Conservation (phyloP, 2,888 invertebrate species). For the Euzetes globulus region DNA sequence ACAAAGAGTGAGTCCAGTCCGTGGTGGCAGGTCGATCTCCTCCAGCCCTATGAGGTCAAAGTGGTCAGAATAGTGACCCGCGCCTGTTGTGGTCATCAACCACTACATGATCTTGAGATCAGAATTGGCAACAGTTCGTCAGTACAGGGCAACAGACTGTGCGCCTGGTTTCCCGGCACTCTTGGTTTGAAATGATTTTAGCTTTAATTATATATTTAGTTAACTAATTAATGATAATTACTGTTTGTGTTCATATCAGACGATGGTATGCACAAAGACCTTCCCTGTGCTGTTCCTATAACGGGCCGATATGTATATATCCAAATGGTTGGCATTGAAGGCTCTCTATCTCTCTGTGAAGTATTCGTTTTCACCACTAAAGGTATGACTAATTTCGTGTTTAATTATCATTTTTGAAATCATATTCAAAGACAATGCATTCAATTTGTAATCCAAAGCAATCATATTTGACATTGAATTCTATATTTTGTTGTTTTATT, state of each 20-base stretch:
- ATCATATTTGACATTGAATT: neutral
- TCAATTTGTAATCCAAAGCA: neutral
- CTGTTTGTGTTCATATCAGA: constrained; percentile 51
- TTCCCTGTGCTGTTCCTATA: constrained; percentile 73
- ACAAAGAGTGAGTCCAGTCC: constrained; percentile 81
- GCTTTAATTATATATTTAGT: neutral
- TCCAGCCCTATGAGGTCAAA: constrained; percentile 72
- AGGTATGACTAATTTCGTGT: constrained; percentile 52
- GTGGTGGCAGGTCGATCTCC: constrained; percentile 85
- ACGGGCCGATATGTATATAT: constrained; percentile 79
- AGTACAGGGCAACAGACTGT: constrained; percentile 76
- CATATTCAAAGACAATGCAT: neutral
- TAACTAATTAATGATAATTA: neutral
- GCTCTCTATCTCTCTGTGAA: constrained; percentile 79
- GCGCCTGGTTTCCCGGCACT: constrained; percentile 88
- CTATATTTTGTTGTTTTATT: constrained; percentile 29
- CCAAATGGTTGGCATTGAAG: constrained; percentile 81
- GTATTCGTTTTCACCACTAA: constrained; percentile 86
- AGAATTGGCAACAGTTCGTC: constrained; percentile 69
- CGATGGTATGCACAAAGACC: constrained; percentile 83
- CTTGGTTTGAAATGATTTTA: constrained; percentile 45
- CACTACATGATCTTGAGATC: constrained; percentile 71
- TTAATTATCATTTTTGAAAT: neutral
- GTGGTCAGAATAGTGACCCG: constrained; percentile 78
- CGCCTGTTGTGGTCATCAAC: constrained; percentile 59